A percentile compares a stretch with the other conserved stretches of the same genome.
Evolutionary conservation across 1,140 invertebrate genomes (phyloP).

Genomic region (Mamestra configurata): DNA sequence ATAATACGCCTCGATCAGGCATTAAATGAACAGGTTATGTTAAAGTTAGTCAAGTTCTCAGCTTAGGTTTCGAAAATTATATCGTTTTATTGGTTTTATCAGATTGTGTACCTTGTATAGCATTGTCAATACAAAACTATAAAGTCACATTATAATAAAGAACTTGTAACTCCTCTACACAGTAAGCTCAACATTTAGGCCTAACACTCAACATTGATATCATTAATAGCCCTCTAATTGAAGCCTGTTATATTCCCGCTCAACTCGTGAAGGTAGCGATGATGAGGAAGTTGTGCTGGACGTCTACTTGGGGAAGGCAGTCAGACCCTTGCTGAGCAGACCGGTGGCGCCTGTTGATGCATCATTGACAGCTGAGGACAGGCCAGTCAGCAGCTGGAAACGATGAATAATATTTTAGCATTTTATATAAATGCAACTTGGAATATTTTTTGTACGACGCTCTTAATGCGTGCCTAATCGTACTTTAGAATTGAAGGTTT

Average conservation of each 20-base stretch:
- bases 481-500: too few relatives aligned
- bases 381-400: conserved; percentile 78
- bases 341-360: conserved; percentile 79
- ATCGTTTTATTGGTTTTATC: not conserved
- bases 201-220: not conserved
- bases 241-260: conserved; percentile 29
- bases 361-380: conserved; percentile 77
- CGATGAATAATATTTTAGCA: conserved; percentile 8
- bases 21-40: not conserved
- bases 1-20: not conserved
- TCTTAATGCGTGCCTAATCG: too few relatives aligned
- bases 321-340: conserved; percentile 81
- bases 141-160: not conserved
- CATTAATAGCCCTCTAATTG: conserved; percentile 1
- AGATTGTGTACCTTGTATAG: not conserved
- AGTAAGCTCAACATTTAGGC: not conserved
- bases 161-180: not conserved
- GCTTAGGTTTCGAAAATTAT: too few relatives aligned
- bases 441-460: too few relatives aligned
- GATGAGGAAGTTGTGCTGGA: conserved; percentile 23
- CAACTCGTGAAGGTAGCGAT: conserved; percentile 22
- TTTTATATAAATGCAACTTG: too few relatives aligned
- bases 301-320: conserved; percentile 78
- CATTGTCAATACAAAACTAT: conserved; percentile 9
- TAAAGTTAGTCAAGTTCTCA: not conserved